A percentile compares a stretch with the other conserved stretches of the same genome.
Evolutionary conservation across 2,113 vertebrate genomes (phyloP).

Genomic region (Hippopotamus amphibius): DNA sequence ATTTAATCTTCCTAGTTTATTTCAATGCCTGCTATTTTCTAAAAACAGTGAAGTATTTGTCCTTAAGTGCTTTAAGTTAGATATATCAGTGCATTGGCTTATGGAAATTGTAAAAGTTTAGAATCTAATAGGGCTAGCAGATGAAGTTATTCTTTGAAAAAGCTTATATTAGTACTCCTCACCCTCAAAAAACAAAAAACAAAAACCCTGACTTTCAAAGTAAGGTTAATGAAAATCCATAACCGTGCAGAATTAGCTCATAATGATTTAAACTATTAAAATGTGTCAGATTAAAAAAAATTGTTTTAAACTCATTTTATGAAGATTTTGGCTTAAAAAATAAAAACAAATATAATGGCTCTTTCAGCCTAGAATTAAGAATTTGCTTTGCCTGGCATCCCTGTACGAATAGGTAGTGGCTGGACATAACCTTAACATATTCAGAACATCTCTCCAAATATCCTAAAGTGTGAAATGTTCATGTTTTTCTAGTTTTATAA

Average conservation of each 20-base stretch:
- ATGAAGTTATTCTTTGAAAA: constrained; percentile 6
- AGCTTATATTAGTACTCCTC: background rate
- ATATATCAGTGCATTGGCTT: background rate
- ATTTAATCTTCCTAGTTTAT: background rate
- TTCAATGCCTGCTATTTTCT: background rate
- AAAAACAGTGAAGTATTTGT: background rate
- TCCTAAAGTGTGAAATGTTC: background rate
- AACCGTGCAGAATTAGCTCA: background rate
- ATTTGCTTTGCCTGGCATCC: background rate
- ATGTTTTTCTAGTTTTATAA: background rate
- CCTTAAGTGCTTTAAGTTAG: background rate
- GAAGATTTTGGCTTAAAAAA: constrained; percentile 43
- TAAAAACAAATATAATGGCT: background rate
- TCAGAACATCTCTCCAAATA: background rate
- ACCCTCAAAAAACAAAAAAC: background rate
- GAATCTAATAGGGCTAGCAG: background rate
- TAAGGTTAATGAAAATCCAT: background rate
- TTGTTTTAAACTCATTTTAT: background rate
- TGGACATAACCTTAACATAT: background rate
- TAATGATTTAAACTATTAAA: constrained; percentile 13
- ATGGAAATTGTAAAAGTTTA: background rate
- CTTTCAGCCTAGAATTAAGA: background rate
- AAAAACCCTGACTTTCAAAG: background rate
- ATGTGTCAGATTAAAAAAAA: background rate
- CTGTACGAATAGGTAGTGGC: background rate